These are phyloP conservation scores for Thumatha senex DNA, from an alignment of 2,888 invertebrate genomes.

Conservation along the genomic window DNA sequence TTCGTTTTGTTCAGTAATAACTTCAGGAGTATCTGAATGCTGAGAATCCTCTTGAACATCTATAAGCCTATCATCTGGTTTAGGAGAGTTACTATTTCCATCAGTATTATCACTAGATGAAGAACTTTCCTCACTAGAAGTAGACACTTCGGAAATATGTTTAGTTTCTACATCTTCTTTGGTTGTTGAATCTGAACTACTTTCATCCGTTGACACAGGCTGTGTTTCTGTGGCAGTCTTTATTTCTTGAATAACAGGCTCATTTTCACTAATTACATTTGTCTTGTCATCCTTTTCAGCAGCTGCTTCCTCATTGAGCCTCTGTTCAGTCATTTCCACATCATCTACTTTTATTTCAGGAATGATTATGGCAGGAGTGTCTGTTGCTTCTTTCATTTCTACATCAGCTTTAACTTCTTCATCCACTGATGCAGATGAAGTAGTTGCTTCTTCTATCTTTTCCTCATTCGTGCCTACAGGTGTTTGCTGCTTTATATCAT, in stretches of 20 bases:
- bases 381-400: conserved; percentile 55
- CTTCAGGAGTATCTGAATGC: conserved; percentile 40
- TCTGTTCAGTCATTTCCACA: conserved; percentile 72
- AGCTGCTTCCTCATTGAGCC: conserved; percentile 55
- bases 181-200: conserved; percentile 61
- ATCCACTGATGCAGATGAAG: conserved; percentile 13
- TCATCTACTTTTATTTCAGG: conserved; percentile 75
- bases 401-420: conserved; percentile 51
- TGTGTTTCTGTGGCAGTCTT: conserved; percentile 45
- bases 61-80: conserved; percentile 55
- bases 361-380: conserved; percentile 49
- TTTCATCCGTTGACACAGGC: conserved; percentile 56
- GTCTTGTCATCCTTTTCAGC: conserved; percentile 36
- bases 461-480: conserved; percentile 33
- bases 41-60: conserved; percentile 58
- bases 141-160: conserved; percentile 62
- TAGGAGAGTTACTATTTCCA: conserved; percentile 75
- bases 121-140: conserved; percentile 75
- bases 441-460: conserved; percentile 39
- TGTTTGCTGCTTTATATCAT: conserved; percentile 27
- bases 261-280: conserved; percentile 34
- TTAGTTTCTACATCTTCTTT: conserved; percentile 67
- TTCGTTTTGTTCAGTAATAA: conserved; percentile 28
- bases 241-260: conserved; percentile 27
- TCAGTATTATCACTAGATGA: conserved; percentile 77